Conservation (phyloP, 2,888 invertebrate species). For the Epinotia nisella region DNA sequence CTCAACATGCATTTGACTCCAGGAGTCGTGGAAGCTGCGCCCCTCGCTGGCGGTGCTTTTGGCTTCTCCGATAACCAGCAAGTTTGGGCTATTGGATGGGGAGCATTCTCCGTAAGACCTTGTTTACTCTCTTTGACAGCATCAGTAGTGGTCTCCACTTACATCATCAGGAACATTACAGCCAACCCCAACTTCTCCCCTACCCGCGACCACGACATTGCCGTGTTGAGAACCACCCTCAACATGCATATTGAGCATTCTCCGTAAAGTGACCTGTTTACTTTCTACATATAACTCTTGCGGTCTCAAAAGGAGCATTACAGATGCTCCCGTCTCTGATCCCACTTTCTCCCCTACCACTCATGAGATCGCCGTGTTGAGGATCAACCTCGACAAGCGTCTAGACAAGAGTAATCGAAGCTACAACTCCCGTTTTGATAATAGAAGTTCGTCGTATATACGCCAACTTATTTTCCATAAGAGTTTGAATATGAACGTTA, state of each 20-base stretch:
- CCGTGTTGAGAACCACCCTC: conserved; percentile 62
- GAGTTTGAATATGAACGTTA: too few species aligned
- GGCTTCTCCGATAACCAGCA: conserved; percentile 53
- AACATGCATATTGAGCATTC: conserved; percentile 48
- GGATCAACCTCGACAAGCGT: too few species aligned
- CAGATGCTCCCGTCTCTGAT: too few species aligned
- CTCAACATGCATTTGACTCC: conserved; percentile 52
- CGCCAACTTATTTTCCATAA: too few species aligned
- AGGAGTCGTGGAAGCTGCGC: conserved; percentile 57
- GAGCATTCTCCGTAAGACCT: conserved; percentile 60
- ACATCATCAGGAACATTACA: not conserved
- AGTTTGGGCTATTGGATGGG: conserved; percentile 72
- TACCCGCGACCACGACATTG: conserved; percentile 63
- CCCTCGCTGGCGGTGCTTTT: conserved; percentile 61
- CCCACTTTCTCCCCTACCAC: too few species aligned
- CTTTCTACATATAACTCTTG: too few species aligned
- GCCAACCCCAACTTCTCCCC: not conserved
- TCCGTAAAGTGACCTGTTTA: too few species aligned
- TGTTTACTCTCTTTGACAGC: not conserved
- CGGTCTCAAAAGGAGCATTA: too few species aligned
- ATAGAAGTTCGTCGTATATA: too few species aligned
- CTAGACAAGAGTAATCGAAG: too few species aligned
- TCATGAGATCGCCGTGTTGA: too few species aligned
- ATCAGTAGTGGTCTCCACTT: not conserved
- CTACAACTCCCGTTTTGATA: too few species aligned